Evolutionary conservation across 2,113 vertebrate genomes (phyloP), one percentile per base, ranked within the genome.

Genomic region (Campylomormyrus tamandua): DNA sequence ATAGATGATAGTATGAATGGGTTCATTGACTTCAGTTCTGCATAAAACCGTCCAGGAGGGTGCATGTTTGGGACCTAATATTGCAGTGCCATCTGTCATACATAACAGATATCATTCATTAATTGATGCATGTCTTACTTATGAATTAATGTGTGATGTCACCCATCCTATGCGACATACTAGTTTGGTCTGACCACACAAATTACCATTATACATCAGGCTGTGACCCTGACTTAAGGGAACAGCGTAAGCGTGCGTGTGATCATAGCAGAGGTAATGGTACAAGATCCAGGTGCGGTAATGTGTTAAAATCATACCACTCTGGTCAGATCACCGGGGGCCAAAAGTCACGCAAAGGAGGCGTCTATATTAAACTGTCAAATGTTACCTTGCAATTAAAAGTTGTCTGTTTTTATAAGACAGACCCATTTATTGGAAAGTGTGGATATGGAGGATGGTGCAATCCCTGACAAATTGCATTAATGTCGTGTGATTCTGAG

Each of bases 401-500:
- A 46, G 5, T 31, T 84, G 35, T 35, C 17, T 62, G 11, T 56
- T 21, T 83, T 46, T 48, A 21, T 58, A 19, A 84, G 77, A 45
- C 1, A 42, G 74, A 42, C 19, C 52, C 39, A 89, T 58, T 53
- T 83, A 58, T 24, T 19, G 70, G 2, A 4, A 45, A 87, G 85
- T 21, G 3, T 50, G 50, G n/a, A n/a, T 45, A 15, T 49, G 1
- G 46, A 42, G 49, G 74, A 19, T 24, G 50, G 39, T 50, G 50
- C 84, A 87, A 53, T 87, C 31, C n/a, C 56, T 88, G 53, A 62
- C 87, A 89, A 89, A 89, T 31, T 45, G 21, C 77, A 62, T 89
- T 80, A 77, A 70, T 83, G 31, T 21, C 3, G 11, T 89, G 89
- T 19, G 11, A 21, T 45, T 24, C 21, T 45, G 39, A 42, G 24